Evolutionary conservation across 2,888 invertebrate species (phyloP).

Genomic region (Platerodrilus igneus): DNA sequence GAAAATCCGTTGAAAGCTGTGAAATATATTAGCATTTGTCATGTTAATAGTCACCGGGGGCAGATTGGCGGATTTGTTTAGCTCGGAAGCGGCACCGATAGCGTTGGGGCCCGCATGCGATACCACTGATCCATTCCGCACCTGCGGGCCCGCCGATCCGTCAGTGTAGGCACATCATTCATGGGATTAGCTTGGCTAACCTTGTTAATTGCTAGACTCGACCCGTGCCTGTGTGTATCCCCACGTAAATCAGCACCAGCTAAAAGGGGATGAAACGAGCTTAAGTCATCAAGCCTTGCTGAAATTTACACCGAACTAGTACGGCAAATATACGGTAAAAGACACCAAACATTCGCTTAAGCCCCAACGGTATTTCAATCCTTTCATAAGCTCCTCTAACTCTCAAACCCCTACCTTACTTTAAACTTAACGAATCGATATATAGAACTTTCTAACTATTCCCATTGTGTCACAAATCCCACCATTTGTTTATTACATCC

Average conservation of each 20-base stretch:
- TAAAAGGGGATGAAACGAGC: constrained; percentile 47
- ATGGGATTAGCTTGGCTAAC: constrained; percentile 52
- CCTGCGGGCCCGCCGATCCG: constrained; percentile 41
- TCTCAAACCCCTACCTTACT: constrained; percentile 15
- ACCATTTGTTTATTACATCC: constrained; percentile 12
- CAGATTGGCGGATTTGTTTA: constrained; percentile 46
- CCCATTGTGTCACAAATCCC: constrained; percentile 12
- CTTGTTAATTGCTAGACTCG: constrained; percentile 51
- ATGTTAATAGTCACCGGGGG: constrained; percentile 48
- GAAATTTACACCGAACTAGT: constrained; percentile 44
- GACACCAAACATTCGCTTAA: constrained; percentile 26
- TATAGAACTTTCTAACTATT: constrained; percentile 18
- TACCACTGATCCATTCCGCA: constrained; percentile 35
- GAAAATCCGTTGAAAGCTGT: constrained; percentile 46
- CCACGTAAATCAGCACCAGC: constrained; percentile 49
- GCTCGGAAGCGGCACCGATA: constrained; percentile 33
- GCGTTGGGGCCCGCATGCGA: constrained; percentile 35
- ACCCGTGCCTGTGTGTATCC: constrained; percentile 43
- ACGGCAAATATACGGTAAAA: constrained; percentile 31
- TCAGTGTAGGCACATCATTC: constrained; percentile 49
- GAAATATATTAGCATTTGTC: constrained; percentile 51
- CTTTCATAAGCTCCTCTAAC: constrained; percentile 22
- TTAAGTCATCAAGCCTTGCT: constrained; percentile 47
- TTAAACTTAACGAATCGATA: constrained; percentile 15
- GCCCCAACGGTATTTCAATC: constrained; percentile 18